A percentile compares a stretch with the other conserved stretches of the same genome.
Conservation (phyloP, 2,113 vertebrate genomes). For the Apaloderma vittatum region DNA sequence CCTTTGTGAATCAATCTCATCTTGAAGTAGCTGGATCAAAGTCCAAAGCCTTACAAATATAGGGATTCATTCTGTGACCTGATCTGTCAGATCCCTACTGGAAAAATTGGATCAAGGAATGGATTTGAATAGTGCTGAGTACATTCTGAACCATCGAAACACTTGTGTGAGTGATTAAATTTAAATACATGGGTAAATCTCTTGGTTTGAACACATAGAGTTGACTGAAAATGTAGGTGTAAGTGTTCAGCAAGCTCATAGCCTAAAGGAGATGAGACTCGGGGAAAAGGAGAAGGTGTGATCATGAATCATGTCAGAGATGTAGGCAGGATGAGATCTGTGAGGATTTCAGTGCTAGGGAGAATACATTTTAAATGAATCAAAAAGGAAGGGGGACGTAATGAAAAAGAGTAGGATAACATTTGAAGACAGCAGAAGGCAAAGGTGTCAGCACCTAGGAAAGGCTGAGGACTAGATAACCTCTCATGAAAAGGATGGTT, state of each 20-base stretch:
- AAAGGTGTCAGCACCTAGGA: background rate
- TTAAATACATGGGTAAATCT: conserved; percentile 1
- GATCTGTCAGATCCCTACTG: background rate
- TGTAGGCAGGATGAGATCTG: conserved; percentile 39
- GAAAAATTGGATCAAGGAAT: background rate
- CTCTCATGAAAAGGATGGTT: background rate
- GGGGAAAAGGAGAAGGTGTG: conserved; percentile 5
- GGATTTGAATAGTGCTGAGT: background rate
- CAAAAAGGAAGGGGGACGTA: background rate
- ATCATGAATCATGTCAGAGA: conserved; percentile 53
- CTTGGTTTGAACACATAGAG: background rate
- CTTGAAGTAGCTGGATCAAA: background rate
- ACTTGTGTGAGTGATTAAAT: background rate
- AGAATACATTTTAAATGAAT: background rate
- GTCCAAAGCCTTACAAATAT: background rate
- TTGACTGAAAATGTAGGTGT: conserved; percentile 42
- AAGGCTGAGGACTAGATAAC: background rate
- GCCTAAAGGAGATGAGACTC: background rate
- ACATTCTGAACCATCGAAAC: background rate
- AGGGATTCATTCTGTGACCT: background rate
- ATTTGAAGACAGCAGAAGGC: background rate
- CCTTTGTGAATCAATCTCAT: background rate
- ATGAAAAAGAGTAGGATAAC: background rate
- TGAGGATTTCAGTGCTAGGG: background rate
- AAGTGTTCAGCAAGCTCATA: conserved; percentile 7